Percentiles rank a stretch among this genome's conserved stretches.
phyloP scores from a whole-genome alignment of 2,113 vertebrate species.

The Chrysochloris asiatica region DNA sequence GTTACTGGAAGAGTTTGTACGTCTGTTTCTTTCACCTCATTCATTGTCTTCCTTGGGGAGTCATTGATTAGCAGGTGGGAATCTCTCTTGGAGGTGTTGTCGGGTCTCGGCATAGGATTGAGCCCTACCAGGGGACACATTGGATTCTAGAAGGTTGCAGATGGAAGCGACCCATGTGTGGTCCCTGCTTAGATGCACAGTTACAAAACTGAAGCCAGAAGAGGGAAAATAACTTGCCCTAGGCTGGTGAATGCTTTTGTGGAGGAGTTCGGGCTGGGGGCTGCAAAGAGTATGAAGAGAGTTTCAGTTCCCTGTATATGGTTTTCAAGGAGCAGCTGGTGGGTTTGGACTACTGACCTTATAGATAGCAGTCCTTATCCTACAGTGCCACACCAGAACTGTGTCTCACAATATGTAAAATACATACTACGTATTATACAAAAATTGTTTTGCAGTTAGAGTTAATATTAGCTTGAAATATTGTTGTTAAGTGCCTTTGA shows the following conservation, averaged over 20 bases:
- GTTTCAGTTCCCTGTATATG: too few relatives aligned
- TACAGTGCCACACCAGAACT: too few relatives aligned
- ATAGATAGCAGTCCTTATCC: too few relatives aligned
- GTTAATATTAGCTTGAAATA: too few relatives aligned
- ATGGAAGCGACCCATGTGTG: neutral
- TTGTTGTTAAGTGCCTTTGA: too few relatives aligned
- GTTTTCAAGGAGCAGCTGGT: too few relatives aligned
- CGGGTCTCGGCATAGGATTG: neutral
- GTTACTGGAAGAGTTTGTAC: slow-evolving; percentile 86
- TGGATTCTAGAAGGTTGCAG: neutral
- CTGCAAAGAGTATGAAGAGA: too few relatives aligned
- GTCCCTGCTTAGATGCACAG: neutral
- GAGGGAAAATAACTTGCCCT: neutral
- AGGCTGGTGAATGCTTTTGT: fast-evolving
- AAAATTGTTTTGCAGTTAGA: too few relatives aligned
- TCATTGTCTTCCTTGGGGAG: slow-evolving; percentile 74
- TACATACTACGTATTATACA: too few relatives aligned
- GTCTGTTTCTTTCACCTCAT: slow-evolving; percentile 84
- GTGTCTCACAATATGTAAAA: too few relatives aligned
- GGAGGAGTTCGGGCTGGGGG: neutral
- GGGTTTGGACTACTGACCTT: too few relatives aligned
- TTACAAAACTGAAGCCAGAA: too few relatives aligned
- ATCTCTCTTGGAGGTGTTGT: neutral
- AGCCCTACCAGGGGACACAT: neutral
- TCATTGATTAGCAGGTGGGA: fast-evolving